phyloP scores from a whole-genome alignment of 2,888 invertebrate genomes.

The Scaptomyza caliginosa region DNA sequence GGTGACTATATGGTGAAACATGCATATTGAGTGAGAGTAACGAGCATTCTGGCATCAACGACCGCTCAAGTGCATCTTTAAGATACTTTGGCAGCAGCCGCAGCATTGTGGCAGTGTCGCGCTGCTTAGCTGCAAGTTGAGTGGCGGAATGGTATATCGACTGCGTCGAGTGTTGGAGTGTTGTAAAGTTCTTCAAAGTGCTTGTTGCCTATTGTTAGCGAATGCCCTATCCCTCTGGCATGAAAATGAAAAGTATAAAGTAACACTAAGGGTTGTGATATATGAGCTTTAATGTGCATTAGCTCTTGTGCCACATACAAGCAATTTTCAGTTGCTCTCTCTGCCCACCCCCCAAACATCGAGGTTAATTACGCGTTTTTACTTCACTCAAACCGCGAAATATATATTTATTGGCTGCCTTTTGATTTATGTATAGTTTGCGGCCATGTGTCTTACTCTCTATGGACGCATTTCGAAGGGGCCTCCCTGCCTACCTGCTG shows the following conservation, averaged over 20 bases:
- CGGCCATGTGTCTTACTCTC: no score
- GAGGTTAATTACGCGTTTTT: conserved; percentile 75
- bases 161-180: conserved; percentile 17
- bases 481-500: conserved; percentile 36
- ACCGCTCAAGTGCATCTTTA: conserved; percentile 80
- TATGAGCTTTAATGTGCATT: conserved; percentile 74
- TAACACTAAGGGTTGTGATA: conserved; percentile 66
- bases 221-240: conserved; percentile 1
- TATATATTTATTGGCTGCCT: conserved; percentile 69
- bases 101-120: conserved; percentile 22
- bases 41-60: conserved; percentile 69
- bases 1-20: conserved; percentile 36
- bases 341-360: conserved; percentile 35
- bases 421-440: conserved; percentile 73
- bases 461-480: conserved; percentile 10
- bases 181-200: conserved; percentile 46
- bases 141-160: conserved; percentile 21
- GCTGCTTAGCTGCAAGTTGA: conserved; percentile 51
- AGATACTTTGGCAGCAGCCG: conserved; percentile 70
- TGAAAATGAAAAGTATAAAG: no score
- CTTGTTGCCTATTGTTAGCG: conserved; percentile 58
- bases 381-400: conserved; percentile 46
- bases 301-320: conserved; percentile 59
- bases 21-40: conserved; percentile 60
- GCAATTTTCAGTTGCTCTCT: conserved; percentile 15